Evolutionary conservation across 2,797 vertebrate genomes (phyloP).

Genomic region (Smutsia temminckii): DNA sequence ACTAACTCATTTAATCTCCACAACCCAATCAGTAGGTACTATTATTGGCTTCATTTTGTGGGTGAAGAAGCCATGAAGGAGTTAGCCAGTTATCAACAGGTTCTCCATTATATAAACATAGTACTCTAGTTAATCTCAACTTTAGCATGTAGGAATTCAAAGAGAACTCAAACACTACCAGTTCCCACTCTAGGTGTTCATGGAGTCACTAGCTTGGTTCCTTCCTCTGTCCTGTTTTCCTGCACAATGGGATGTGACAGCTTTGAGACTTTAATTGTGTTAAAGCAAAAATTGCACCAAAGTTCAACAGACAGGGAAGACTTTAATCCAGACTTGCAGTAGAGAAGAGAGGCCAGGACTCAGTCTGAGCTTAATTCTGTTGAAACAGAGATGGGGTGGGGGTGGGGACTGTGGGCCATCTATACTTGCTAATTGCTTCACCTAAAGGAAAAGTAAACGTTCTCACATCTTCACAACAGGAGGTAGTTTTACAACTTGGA

Average conservation of each 20-base stretch:
- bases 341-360: background rate
- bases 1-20: constrained; percentile 1
- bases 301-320: background rate
- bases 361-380: background rate
- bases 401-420: background rate
- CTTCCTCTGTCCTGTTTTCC: background rate
- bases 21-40: background rate
- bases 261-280: background rate
- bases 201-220: background rate
- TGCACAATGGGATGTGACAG: background rate
- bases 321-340: background rate
- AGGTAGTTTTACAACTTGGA: background rate
- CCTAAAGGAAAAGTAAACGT: background rate
- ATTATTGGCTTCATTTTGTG: background rate
- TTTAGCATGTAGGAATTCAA: constrained; percentile 11
- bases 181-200: background rate
- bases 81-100: background rate
- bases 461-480: background rate
- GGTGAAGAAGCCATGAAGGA: background rate
- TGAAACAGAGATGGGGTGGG: background rate
- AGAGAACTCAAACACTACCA: background rate
- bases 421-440: background rate
- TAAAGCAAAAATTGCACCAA: background rate
- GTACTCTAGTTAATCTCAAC: background rate
- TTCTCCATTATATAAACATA: background rate